Conservation (phyloP, 2,888 invertebrate species). For the Hydriomena furcata region DNA sequence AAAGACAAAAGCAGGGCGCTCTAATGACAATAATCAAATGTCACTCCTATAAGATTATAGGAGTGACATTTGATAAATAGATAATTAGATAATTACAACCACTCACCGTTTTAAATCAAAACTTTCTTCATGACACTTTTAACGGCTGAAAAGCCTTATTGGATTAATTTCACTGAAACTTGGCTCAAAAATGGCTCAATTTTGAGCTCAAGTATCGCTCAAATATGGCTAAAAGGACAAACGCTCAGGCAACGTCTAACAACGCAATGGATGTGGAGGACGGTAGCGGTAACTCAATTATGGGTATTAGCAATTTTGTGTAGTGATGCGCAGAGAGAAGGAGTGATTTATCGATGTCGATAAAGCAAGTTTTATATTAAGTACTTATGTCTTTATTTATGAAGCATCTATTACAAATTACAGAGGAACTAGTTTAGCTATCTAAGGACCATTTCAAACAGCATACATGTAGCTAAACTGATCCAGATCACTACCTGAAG, state of each 20-base stretch:
- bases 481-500: too few species aligned
- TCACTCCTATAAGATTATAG: too few species aligned
- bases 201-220: neutral
- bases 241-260: constrained; percentile 47
- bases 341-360: constrained; percentile 43
- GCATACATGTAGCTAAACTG: too few species aligned
- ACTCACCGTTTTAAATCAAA: constrained; percentile 15
- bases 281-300: constrained; percentile 79
- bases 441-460: too few species aligned
- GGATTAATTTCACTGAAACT: constrained; percentile 28
- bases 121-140: constrained; percentile 21
- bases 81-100: constrained; percentile 13
- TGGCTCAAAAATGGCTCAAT: neutral
- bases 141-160: neutral
- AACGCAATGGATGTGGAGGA: constrained; percentile 70
- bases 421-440: too few species aligned
- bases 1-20: constrained; percentile 18
- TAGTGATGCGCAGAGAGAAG: constrained; percentile 50
- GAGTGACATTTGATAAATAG: too few species aligned
- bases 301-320: constrained; percentile 76
- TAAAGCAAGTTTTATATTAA: too few species aligned
- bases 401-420: too few species aligned
- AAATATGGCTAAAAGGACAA: constrained; percentile 18
- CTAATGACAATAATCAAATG: constrained; percentile 19
- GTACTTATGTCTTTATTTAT: too few species aligned